Evolutionary conservation across 2,113 vertebrate species (phyloP).

Genomic region (Hyperopisus bebe): DNA sequence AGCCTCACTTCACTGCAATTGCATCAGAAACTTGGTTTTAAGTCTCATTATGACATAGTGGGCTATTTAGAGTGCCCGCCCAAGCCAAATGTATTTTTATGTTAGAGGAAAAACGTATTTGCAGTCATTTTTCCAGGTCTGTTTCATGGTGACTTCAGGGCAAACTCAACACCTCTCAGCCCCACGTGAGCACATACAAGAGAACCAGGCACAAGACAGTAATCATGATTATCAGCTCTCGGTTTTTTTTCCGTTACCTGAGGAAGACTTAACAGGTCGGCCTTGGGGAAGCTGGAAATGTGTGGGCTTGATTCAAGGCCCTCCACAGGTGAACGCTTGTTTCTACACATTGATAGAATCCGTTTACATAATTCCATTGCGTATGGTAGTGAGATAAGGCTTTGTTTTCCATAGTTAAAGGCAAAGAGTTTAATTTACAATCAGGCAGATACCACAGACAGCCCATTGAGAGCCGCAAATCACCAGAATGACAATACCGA

Average conservation of each 20-base stretch:
- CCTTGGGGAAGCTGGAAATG: not conserved
- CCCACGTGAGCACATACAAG: not conserved
- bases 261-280: not conserved
- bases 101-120: slow-evolving; percentile 1
- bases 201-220: not conserved
- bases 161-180: not conserved
- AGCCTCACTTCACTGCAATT: slow-evolving; percentile 78
- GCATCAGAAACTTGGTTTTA: slow-evolving; percentile 70
- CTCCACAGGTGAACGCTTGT: not conserved
- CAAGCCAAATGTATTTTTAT: slow-evolving; percentile 30
- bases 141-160: not conserved
- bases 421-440: slow-evolving; percentile 68
- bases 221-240: not conserved
- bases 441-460: slow-evolving; percentile 74
- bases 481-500: slow-evolving; percentile 75
- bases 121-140: slow-evolving; percentile 8
- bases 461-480: slow-evolving; percentile 82
- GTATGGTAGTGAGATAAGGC: slow-evolving; percentile 34
- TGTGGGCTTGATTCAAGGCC: not conserved
- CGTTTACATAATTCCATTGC: slow-evolving; percentile 46
- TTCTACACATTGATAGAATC: slow-evolving; percentile 26
- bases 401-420: slow-evolving; percentile 35
- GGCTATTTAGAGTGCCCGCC: slow-evolving; percentile 49
- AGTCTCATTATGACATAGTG: slow-evolving; percentile 51
- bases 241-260: not conserved